These are phyloP conservation scores for Mirounga angustirostris DNA, from an alignment of 2,113 vertebrate genomes.

Conservation along the genomic window DNA sequence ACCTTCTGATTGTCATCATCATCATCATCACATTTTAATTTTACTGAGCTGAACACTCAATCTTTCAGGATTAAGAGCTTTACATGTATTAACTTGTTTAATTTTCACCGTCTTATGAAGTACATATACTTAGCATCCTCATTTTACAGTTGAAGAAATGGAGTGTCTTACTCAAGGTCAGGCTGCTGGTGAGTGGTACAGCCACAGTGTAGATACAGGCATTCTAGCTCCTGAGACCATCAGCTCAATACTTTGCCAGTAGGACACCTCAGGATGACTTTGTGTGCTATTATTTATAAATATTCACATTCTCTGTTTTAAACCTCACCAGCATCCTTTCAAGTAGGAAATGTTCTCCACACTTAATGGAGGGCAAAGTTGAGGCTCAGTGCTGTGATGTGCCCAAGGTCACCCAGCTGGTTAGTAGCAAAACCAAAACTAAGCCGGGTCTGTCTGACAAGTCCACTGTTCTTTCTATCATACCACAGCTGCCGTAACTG, in stretches of 20 bases:
- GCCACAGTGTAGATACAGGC: background rate
- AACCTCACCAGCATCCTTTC: background rate
- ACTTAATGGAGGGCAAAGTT: background rate
- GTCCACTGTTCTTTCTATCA: background rate
- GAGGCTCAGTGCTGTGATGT: background rate
- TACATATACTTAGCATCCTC: no score
- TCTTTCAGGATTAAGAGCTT: background rate
- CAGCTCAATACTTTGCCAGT: background rate
- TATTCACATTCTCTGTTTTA: background rate
- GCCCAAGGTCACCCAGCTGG: background rate
- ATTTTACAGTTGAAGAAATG: background rate
- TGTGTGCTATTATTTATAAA: background rate
- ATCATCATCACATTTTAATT: background rate
- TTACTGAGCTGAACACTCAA: background rate
- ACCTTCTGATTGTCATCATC: background rate
- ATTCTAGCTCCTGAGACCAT: background rate
- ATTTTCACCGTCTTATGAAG: background rate
- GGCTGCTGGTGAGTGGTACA: background rate
- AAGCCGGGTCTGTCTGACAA: background rate
- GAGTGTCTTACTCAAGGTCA: background rate
- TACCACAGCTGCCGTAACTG: background rate
- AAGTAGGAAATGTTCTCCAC: background rate
- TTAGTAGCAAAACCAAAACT: background rate
- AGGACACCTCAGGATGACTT: background rate
- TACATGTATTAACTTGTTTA: background rate